A percentile compares a stretch with the other conserved stretches of the same genome.
Conservation (phyloP, 2,113 vertebrate species). For the Pholis gunnellus region DNA sequence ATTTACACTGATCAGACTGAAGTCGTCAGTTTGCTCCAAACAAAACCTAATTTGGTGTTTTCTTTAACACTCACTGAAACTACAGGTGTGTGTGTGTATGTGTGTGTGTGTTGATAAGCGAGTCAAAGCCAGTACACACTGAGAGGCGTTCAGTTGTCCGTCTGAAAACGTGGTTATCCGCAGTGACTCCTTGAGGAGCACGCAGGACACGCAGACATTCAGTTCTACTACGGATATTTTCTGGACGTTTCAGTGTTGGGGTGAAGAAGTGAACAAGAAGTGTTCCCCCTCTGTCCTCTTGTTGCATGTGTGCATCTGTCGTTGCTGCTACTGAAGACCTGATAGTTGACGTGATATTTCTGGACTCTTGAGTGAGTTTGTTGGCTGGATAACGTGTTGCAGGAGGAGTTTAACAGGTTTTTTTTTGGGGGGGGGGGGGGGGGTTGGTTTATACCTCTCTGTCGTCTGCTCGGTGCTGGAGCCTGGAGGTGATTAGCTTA, state of each 20-base stretch:
- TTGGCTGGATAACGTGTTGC: too few species aligned
- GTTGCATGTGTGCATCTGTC: too few species aligned
- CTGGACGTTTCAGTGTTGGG: background rate
- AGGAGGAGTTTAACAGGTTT: too few species aligned
- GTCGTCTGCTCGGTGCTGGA: background rate
- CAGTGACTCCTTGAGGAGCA: background rate
- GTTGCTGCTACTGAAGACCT: background rate
- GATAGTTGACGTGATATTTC: background rate
- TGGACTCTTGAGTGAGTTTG: background rate
- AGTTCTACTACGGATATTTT: background rate
- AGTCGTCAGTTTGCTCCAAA: slow-evolving; percentile 32
- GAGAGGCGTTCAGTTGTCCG: background rate
- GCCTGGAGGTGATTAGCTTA: background rate
- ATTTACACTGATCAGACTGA: slow-evolving; percentile 10
- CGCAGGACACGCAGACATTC: too few species aligned
- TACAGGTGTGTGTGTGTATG: background rate
- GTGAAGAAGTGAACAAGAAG: too few species aligned
- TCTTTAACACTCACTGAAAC: background rate
- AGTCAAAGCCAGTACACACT: too few species aligned
- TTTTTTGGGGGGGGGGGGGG: too few species aligned
- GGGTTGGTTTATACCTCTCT: background rate
- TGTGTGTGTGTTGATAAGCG: too few species aligned
- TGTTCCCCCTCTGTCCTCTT: too few species aligned
- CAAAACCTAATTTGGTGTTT: background rate
- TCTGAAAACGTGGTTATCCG: background rate